Evolutionary conservation across 37 sponge, comb jelly and placozoan genomes (phyloP).

Genomic region (Oopsacas minuta): DNA sequence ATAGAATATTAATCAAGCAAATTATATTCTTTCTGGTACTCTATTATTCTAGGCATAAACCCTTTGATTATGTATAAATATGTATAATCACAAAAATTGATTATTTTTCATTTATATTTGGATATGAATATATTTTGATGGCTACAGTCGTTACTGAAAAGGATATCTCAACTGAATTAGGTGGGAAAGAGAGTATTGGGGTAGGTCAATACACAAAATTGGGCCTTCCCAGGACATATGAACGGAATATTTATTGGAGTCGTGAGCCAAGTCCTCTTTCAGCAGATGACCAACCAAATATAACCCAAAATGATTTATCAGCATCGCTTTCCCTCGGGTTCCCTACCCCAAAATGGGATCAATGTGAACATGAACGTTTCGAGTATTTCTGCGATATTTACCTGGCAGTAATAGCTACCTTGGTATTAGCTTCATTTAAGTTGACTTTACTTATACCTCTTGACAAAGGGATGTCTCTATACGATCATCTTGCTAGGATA

Average conservation of each 20-base stretch:
- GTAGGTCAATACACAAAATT: background rate
- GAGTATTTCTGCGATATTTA: constrained; percentile 2
- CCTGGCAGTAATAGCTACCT: background rate
- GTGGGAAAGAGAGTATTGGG: background rate
- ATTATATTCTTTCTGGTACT: no score
- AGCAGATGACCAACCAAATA: background rate
- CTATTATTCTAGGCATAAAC: no score
- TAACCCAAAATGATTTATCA: background rate
- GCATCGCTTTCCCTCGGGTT: background rate
- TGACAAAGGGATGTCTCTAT: background rate
- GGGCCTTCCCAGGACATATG: background rate
- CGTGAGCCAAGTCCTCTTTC: background rate
- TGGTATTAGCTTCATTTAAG: background rate
- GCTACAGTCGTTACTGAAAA: background rate
- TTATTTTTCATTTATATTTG: no score
- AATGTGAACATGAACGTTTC: constrained; percentile 1
- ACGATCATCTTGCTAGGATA: background rate
- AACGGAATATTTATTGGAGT: background rate
- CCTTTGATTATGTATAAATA: no score
- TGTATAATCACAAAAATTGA: no score
- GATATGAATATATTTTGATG: no score
- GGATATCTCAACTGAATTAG: background rate
- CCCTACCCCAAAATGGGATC: background rate
- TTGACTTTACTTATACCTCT: background rate
- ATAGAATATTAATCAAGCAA: no score